Evolutionary conservation across 2,888 invertebrate species (phyloP), one percentile per base, ranked within the genome.

Genomic region (Synanthedon vespiformis): DNA sequence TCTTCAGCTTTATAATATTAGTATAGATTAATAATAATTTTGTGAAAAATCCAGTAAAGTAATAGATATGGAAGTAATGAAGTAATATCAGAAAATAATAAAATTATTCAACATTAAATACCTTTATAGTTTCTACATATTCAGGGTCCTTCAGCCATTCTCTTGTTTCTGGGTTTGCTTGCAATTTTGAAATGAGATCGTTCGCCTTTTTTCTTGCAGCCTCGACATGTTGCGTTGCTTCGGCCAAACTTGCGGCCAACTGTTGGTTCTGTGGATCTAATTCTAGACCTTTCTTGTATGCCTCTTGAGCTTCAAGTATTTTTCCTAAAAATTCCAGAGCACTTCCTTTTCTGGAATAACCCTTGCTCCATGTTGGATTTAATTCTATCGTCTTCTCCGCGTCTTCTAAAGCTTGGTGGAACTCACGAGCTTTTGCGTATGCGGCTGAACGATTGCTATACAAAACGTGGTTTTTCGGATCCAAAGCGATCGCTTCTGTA

Each of bases 381-480:
- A 96, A 64, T 50, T 89, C 77, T 8, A 97, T 89, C 0, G 95
- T 95, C 70, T 92, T 92, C 57, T 96, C 93, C 0, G 96, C 97
- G 88, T 97, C 97, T 58, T 91, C 89, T 34, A 97, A 79, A 0
- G 97, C 95, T 56, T 91, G 89, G 2, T 82, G 74, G 68, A 92
- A 96, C 58, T 93, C 90, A 22, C 90, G 91, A 49, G 92, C 90
- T 81, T 96, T 96, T 1, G 95, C 94, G 69, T 93, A 92, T 5
- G 97, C 97, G 5, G 97, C 97, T 1, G 97, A 97, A 53, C 97
- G 90, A 80, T 97, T 97, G 64, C 96, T 97, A 69, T 89, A 97
- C 22, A 97, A 88, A 70, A 97, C 95, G 88, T 96, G 95, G 86
- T 97, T 97, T 41, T 88, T 89, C 0, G 88, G 87, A 72, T 97